Percentiles rank a stretch among this genome's conserved stretches.
These are phyloP conservation scores for Pitta sordida DNA, from an alignment of 2,113 vertebrate species.

Conservation along the genomic window DNA sequence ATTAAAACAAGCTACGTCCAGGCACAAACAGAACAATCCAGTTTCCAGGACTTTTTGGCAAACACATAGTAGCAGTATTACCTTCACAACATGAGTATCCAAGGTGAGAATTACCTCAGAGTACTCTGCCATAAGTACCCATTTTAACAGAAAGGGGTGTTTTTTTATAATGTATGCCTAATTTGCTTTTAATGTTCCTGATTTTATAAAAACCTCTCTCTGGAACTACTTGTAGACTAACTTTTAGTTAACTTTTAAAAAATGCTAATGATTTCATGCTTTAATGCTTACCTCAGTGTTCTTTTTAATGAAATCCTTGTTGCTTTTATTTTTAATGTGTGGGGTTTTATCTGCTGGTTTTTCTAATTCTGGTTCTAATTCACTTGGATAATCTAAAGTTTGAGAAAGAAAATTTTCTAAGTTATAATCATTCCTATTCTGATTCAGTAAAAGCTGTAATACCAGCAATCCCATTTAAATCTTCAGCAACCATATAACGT, in stretches of 20 bases:
- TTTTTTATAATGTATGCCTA: neutral
- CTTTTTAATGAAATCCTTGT: constrained; percentile 85
- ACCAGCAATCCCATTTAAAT: neutral
- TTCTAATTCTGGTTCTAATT: constrained; percentile 58
- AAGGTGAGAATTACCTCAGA: neutral
- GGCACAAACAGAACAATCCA: neutral
- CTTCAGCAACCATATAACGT: neutral
- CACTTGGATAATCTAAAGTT: constrained; percentile 54
- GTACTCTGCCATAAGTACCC: neutral
- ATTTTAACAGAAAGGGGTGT: neutral
- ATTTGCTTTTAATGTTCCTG: neutral
- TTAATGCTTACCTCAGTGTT: constrained; percentile 88
- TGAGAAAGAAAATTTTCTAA: constrained; percentile 6
- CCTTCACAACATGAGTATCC: neutral
- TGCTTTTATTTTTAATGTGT: constrained; percentile 58
- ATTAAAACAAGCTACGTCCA: neutral
- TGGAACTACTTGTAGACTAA: neutral
- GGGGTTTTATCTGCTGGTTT: constrained; percentile 17
- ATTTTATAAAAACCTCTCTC: neutral
- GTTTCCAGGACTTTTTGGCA: neutral
- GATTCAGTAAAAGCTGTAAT: neutral
- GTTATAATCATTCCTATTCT: neutral
- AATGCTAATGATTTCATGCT: neutral
- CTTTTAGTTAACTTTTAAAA: neutral
- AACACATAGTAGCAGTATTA: neutral